These are phyloP conservation scores for Athene cunicularia DNA, from an alignment of 2,113 vertebrate genomes.

Conservation along the genomic window DNA sequence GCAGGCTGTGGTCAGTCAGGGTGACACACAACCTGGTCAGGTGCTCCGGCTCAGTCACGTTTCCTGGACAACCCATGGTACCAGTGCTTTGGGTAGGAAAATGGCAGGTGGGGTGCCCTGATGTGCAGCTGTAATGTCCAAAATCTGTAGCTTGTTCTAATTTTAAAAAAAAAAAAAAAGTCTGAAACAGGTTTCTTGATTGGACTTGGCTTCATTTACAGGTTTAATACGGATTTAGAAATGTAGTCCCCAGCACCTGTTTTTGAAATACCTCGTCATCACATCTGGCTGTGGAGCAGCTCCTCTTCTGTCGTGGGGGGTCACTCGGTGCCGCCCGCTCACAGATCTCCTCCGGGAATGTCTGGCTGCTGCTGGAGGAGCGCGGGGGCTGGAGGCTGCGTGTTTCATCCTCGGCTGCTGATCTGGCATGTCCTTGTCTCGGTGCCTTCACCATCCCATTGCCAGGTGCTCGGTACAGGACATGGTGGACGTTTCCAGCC, in stretches of 20 bases:
- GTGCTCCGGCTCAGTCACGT: rapidly evolving
- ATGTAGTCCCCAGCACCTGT: background rate
- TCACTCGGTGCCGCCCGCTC: too few species aligned
- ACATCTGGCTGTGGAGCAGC: background rate
- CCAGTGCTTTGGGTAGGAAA: background rate
- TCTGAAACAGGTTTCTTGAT: background rate
- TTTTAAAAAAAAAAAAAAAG: background rate
- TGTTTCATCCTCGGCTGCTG: background rate
- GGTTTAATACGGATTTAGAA: background rate
- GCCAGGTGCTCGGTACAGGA: rapidly evolving
- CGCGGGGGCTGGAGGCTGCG: rapidly evolving
- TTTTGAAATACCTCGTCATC: background rate
- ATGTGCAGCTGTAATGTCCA: background rate
- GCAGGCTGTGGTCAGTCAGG: background rate
- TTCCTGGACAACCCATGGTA: rapidly evolving
- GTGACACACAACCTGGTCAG: rapidly evolving
- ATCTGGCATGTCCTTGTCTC: rapidly evolving
- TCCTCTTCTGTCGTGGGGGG: background rate
- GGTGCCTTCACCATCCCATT: background rate
- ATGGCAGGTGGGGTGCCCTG: background rate
- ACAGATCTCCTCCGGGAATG: rapidly evolving
- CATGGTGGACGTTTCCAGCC: background rate
- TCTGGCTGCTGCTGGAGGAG: background rate
- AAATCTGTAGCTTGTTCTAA: background rate
- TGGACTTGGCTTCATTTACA: background rate